Conservation (phyloP, 2,113 vertebrate genomes). For the Diadophis punctatus region DNA sequence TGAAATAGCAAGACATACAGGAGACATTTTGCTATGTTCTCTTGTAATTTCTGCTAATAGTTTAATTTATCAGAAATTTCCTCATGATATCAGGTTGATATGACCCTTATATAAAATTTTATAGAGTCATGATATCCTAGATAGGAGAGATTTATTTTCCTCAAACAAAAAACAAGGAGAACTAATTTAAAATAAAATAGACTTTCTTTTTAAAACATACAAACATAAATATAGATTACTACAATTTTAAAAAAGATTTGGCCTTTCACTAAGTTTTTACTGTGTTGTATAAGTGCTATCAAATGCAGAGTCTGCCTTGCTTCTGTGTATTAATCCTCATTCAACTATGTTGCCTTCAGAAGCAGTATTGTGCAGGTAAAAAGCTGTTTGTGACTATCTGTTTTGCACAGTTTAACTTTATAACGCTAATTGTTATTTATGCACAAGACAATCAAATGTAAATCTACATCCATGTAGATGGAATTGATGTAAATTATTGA, state of each 20-base stretch:
- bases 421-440: slow-evolving; percentile 71
- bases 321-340: slow-evolving; percentile 69
- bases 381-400: slow-evolving; percentile 73
- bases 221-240: neutral
- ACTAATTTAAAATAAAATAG: slow-evolving; percentile 71
- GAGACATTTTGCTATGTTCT: slow-evolving; percentile 67
- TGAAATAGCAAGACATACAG: slow-evolving; percentile 50
- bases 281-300: slow-evolving; percentile 72
- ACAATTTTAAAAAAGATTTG: slow-evolving; percentile 68
- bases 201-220: slow-evolving; percentile 62
- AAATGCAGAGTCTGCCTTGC: slow-evolving; percentile 67
- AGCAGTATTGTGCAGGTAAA: slow-evolving; percentile 76
- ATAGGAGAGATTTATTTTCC: slow-evolving; percentile 78
- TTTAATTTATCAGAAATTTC: slow-evolving; percentile 63
- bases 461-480: slow-evolving; percentile 65
- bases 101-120: slow-evolving; percentile 75
- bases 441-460: slow-evolving; percentile 80
- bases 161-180: slow-evolving; percentile 56
- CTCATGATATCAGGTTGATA: slow-evolving; percentile 69
- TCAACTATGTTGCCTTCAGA: slow-evolving; percentile 69
- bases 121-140: slow-evolving; percentile 76
- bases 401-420: slow-evolving; percentile 68
- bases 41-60: slow-evolving; percentile 72
- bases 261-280: slow-evolving; percentile 74
- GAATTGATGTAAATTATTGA: slow-evolving; percentile 66